These are phyloP conservation scores for Leptinotarsa undecemlineata DNA, from an alignment of 1,140 invertebrate genomes.

Conservation along the genomic window DNA sequence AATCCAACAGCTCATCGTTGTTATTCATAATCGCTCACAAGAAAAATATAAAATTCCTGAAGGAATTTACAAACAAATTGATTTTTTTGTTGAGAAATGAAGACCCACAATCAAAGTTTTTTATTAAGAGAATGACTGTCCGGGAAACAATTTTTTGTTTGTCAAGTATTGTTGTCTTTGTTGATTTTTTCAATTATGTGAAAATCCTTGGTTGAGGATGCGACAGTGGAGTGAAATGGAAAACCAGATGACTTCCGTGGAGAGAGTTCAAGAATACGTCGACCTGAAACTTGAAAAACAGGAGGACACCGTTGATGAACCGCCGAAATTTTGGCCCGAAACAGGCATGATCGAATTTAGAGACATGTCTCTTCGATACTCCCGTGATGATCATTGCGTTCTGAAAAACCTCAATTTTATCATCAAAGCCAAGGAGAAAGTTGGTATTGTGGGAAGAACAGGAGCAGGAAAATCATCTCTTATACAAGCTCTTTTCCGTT, in stretches of 20 bases:
- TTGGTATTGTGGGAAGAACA: conserved; percentile 72
- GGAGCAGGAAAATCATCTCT: conserved; percentile 83
- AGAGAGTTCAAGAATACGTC: conserved; percentile 58
- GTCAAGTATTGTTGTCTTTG: no score
- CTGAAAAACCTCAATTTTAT: conserved; percentile 61
- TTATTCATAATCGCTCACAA: no score
- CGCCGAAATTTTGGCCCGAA: conserved; percentile 51
- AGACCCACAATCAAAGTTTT: no score
- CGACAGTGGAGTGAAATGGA: conserved; percentile 73
- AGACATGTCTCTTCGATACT: conserved; percentile 64
- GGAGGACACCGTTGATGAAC: conserved; percentile 52
- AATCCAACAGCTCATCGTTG: no score
- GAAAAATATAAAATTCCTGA: no score
- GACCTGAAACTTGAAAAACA: conserved; percentile 37
- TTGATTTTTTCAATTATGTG: no score
- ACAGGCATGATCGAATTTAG: conserved; percentile 33
- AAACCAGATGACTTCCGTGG: conserved; percentile 69
- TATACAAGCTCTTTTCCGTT: conserved; percentile 70
- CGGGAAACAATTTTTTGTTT: no score
- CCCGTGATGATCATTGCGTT: conserved; percentile 54
- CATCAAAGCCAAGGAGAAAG: conserved; percentile 64
- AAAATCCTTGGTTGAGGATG: conserved; percentile 45
- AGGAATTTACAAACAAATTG: no score
- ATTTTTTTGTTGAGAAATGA: no score
- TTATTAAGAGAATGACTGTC: no score